Evolutionary conservation across 1,140 invertebrate genomes (phyloP).

Genomic region (Bombus affinis): DNA sequence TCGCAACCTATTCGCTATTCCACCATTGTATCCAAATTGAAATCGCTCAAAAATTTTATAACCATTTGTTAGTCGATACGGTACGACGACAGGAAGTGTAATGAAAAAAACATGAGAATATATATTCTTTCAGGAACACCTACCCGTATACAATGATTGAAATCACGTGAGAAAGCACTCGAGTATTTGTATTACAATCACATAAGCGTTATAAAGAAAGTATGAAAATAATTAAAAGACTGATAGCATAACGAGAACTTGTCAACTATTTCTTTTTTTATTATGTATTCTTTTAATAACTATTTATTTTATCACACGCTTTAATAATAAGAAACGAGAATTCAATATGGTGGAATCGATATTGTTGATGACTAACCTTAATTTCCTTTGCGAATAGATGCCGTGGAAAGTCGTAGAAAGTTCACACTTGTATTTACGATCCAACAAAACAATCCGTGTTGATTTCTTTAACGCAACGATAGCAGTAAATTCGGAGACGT

Average conservation of each 20-base stretch:
- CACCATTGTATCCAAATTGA: background rate
- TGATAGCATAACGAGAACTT: too few relatives aligned
- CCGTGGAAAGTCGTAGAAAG: background rate
- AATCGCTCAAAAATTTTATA: background rate
- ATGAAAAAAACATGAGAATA: background rate
- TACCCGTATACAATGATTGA: background rate
- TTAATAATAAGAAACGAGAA: background rate
- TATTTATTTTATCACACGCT: background rate
- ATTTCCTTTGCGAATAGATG: background rate
- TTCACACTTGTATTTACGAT: background rate
- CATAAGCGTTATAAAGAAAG: background rate
- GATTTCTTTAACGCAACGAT: background rate
- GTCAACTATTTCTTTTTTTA: too few relatives aligned
- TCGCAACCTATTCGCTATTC: background rate
- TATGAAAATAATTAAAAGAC: background rate
- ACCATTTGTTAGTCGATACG: background rate
- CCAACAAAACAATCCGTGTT: background rate
- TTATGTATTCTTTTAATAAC: too few relatives aligned
- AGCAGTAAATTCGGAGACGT: background rate
- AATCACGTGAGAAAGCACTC: slow-evolving; percentile 1
- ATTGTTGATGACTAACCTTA: background rate
- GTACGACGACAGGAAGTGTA: background rate
- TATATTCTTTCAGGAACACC: background rate
- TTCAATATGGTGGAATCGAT: background rate
- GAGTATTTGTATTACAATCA: background rate